Evolutionary conservation across 2,797 vertebrate species (phyloP).

Genomic region (Semotilus atromaculatus): DNA sequence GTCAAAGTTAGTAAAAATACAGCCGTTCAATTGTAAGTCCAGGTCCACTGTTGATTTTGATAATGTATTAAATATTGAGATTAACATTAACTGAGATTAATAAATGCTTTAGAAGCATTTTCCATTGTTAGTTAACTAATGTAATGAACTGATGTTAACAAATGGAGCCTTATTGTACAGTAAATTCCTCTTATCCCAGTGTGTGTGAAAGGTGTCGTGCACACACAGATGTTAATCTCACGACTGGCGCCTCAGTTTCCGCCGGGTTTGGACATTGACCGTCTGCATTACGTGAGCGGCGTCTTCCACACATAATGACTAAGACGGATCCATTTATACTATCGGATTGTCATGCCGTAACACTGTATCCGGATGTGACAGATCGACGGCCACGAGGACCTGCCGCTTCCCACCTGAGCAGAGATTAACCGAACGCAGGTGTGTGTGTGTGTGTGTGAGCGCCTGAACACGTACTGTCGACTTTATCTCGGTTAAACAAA

Average conservation of each 20-base stretch:
- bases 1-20: too few species aligned
- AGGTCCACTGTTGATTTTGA: not conserved
- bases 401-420: not conserved
- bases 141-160: too few species aligned
- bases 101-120: not conserved
- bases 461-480: not conserved
- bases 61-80: not conserved
- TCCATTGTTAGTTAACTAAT: too few species aligned
- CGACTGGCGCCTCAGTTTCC: slow-evolving; percentile 16
- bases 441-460: not conserved
- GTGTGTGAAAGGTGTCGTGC: not conserved
- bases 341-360: not conserved
- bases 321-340: slow-evolving; percentile 22
- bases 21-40: too few species aligned
- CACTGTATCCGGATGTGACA: not conserved
- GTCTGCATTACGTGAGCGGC: slow-evolving; percentile 23
- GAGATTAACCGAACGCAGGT: slow-evolving; percentile 44
- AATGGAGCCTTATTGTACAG: not conserved
- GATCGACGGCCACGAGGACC: not conserved
- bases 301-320: not conserved
- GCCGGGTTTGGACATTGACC: slow-evolving; percentile 41
- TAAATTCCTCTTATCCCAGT: not conserved
- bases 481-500: slow-evolving; percentile 23
- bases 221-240: slow-evolving; percentile 18
- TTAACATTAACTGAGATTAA: not conserved